Conservation (phyloP, 2,888 invertebrate genomes). For the Sarcophaga carnaria region DNA sequence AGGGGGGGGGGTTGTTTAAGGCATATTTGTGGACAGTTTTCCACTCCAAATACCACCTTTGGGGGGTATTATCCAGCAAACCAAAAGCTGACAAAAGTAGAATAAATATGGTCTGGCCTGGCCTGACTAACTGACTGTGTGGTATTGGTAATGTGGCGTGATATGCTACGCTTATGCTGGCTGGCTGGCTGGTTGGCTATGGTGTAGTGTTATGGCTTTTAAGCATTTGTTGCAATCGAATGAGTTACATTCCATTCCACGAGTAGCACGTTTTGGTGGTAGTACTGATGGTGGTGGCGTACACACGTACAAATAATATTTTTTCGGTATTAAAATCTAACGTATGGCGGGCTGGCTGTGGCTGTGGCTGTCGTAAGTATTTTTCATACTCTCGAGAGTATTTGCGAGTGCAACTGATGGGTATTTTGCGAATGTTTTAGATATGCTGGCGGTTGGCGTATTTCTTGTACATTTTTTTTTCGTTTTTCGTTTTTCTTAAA, state of each 20-base stretch:
- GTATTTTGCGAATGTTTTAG: too few species aligned
- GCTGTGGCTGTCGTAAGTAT: too few species aligned
- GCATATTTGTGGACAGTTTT: not conserved
- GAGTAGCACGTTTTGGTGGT: not conserved
- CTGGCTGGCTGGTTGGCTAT: constrained; percentile 16
- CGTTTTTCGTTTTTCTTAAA: not conserved
- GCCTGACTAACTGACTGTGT: not conserved
- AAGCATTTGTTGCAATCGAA: not conserved
- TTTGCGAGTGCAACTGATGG: too few species aligned
- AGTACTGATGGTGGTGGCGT: not conserved
- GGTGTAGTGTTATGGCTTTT: not conserved
- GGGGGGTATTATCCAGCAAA: not conserved
- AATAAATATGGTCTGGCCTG: not conserved
- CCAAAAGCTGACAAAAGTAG: not conserved
- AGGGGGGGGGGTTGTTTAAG: not conserved
- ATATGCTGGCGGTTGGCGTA: not conserved
- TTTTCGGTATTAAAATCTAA: not conserved
- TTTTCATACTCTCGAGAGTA: too few species aligned
- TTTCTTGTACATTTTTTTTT: not conserved
- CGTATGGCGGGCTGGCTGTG: not conserved
- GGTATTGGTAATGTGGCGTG: not conserved
- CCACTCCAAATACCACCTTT: not conserved
- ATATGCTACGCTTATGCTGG: not conserved
- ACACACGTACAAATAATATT: not conserved
- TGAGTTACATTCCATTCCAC: not conserved